Base-by-base conservation (phyloP, 2,888 invertebrate genomes). In the Drosophila aldrichi region DNA sequence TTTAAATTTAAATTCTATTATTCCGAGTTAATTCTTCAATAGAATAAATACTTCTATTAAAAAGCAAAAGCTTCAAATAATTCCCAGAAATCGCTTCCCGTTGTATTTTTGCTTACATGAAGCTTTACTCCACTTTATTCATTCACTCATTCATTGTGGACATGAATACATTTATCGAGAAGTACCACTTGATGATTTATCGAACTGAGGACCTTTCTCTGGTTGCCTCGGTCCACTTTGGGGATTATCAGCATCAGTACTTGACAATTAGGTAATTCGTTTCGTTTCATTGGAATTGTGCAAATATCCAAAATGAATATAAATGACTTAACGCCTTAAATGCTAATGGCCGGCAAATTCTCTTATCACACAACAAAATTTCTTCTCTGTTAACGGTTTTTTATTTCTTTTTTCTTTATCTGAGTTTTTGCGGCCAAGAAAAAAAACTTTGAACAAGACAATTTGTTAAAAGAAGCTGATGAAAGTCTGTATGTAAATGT, bases 281-380 rank as follows among this genome's bases (percentile, higher is more conserved):
- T 32, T 32, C 32, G 32, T 32, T n/a, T 48, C 34, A n/a, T 29
- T 49, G 46, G 40, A 54, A 38, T 54, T 67, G 48, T n/a, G 43
- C 57, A 40, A 64, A 61, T 59, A 48, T 59, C 48, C 74, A 88
- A 34, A 91, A 91, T 91, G 91, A 90, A 91, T 85, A 91, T 79
- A 91, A 89, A 89, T 90, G 84, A 80, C 89, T 82, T 83, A 81
- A 88, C 83, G 91, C 91, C 81, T 90, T 84, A 86, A 79, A 81
- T 85, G 79, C 82, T 82, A 85, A 90, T 82, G 79, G 79, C 81
- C 79, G 79, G 78, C 79, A 83, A 89, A 91, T 89, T 84, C 80
- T 77, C 86, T 82, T 82, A 88, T 85, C 89, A 57, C 59, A 55
- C 56, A 18, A 49, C 54, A 62, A 18, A 18, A 32, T 18, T 32